phyloP scores from a whole-genome alignment of 2,797 vertebrate genomes.

The Syncerus caffer region DNA sequence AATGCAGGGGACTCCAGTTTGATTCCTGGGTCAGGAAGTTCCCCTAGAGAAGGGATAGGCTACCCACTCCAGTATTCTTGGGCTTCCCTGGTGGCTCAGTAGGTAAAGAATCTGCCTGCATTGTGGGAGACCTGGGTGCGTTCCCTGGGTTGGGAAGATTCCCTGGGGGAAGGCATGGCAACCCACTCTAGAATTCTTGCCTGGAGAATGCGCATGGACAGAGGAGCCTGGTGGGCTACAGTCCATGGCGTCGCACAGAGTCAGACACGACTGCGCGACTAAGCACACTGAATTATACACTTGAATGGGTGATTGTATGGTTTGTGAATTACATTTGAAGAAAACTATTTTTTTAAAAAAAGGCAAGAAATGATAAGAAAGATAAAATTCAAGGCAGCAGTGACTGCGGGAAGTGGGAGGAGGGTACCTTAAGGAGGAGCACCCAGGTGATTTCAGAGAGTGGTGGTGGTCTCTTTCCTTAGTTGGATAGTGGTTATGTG shows the following conservation, averaged over 20 bases:
- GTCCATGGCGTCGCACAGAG: accelerated
- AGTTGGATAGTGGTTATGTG: not conserved
- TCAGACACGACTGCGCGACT: not conserved
- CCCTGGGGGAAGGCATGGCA: not conserved
- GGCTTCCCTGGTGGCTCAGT: not conserved
- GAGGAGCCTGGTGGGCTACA: not conserved
- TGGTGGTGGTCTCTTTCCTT: not conserved
- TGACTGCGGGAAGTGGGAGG: not conserved
- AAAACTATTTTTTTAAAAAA: not conserved
- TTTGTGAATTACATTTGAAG: not conserved
- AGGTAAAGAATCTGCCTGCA: not conserved
- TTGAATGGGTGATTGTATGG: not conserved
- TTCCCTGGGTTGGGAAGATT: not conserved
- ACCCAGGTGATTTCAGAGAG: not conserved
- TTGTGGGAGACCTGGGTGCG: not conserved
- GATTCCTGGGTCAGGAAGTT: not conserved
- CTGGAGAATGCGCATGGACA: not conserved
- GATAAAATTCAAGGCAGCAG: not conserved
- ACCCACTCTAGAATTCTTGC: not conserved
- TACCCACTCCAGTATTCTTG: not conserved
- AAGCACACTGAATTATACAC: not conserved
- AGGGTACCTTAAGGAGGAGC: not conserved
- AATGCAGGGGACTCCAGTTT: not conserved
- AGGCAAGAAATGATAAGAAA: not conserved
- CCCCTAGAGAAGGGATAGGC: not conserved